Evolutionary conservation across 2,888 invertebrate species (phyloP).

Genomic region (Auanema freiburgensis): DNA sequence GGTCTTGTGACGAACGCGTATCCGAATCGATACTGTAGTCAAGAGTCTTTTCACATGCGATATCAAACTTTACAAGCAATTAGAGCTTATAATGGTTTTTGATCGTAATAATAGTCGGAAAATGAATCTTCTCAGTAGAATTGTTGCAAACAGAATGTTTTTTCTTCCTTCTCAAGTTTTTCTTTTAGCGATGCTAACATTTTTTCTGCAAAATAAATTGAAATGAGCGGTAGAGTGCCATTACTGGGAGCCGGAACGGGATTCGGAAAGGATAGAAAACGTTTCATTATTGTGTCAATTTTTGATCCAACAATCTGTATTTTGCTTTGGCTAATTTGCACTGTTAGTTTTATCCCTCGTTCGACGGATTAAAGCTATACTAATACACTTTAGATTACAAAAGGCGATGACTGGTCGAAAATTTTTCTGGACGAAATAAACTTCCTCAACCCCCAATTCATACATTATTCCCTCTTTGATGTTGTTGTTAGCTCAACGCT

Average conservation of each 20-base stretch:
- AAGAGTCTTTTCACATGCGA: no score
- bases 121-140: no score
- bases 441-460: conserved; percentile 49
- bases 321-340: conserved; percentile 54
- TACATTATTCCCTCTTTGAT: conserved; percentile 51
- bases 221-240: conserved; percentile 16
- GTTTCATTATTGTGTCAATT: conserved; percentile 51
- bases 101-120: no score
- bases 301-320: conserved; percentile 51
- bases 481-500: conserved; percentile 48
- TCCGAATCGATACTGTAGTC: no score
- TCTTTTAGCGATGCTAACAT: no score
- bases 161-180: no score
- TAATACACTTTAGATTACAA: conserved; percentile 25
- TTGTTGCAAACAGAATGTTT: no score
- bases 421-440: conserved; percentile 52
- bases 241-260: conserved; percentile 6
- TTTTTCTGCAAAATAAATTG: no score
- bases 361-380: not conserved
- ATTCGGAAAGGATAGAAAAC: conserved; percentile 16
- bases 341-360: conserved; percentile 24
- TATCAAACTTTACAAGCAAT: no score
- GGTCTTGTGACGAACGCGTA: no score
- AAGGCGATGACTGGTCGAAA: conserved; percentile 48
- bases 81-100: no score